These are phyloP conservation scores for Nomada fucata DNA, from an alignment of 2,888 invertebrate genomes.

Conservation along the genomic window DNA sequence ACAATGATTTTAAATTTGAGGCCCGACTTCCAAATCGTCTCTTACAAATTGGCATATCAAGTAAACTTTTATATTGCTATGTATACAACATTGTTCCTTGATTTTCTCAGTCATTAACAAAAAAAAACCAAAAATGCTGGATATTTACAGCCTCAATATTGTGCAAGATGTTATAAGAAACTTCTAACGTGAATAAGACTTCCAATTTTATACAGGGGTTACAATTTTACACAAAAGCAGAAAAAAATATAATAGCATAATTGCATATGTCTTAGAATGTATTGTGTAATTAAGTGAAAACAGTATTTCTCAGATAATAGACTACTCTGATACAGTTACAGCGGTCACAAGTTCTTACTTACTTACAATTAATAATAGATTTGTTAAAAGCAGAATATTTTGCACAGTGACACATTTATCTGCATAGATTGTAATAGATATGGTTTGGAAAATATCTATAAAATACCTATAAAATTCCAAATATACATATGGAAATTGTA, in stretches of 20 bases:
- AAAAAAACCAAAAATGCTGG: background rate
- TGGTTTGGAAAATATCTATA: constrained; percentile 51
- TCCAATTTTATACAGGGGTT: constrained; percentile 57
- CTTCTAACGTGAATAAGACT: constrained; percentile 46
- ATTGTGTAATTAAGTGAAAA: constrained; percentile 30
- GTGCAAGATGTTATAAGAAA: constrained; percentile 25
- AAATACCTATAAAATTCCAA: constrained; percentile 61
- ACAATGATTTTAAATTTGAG: constrained; percentile 71
- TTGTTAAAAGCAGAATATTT: constrained; percentile 28
- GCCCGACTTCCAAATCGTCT: constrained; percentile 56
- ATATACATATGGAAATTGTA: constrained; percentile 40
- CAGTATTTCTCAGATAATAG: constrained; percentile 40
- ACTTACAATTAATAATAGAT: background rate
- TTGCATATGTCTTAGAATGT: constrained; percentile 15
- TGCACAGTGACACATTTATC: constrained; percentile 51
- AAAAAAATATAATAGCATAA: constrained; percentile 15
- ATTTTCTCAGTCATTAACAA: constrained; percentile 47
- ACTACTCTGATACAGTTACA: constrained; percentile 60
- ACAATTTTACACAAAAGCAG: constrained; percentile 53
- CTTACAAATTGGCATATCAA: constrained; percentile 57
- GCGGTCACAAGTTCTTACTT: background rate
- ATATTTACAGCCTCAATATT: constrained; percentile 24
- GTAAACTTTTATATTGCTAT: constrained; percentile 55
- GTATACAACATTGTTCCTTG: constrained; percentile 54
- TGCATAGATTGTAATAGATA: constrained; percentile 39